Base-by-base conservation (phyloP, 2,113 vertebrate genomes). In the Pelusios castaneus region DNA sequence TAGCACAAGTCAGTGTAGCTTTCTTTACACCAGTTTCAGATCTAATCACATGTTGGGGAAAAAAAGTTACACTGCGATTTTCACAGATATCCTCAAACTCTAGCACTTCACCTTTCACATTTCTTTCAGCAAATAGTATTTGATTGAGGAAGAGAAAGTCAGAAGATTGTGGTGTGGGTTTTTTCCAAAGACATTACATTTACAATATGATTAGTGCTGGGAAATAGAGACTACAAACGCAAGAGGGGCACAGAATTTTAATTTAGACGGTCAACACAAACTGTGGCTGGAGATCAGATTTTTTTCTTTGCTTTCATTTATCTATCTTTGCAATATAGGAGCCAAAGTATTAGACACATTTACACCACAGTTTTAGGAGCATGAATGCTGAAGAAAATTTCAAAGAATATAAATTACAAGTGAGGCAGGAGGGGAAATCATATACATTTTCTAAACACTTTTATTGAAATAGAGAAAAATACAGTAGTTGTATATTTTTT, bases 401-500 rank as follows among this genome's bases (percentile, higher is more conserved):
- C 79, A 96, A 96, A 92, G 85, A 95, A 94, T 97, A 98, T 98
- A 98, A 98, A 98, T 98, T 98, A 98, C 92, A 97, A 94, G 96
- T 82, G 90, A 95, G 63, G 92, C 90, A 95, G 82, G 92, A 82
- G 55, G 73, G 79, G 76, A 92, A 54, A 92, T 94, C 94, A 97
- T 98, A 98, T 78, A 97, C 96, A 97, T 96, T 96, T 97, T 97
- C 97, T 98, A 98, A 97, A 96, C 93, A 93, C 92, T 94, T 97
- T 96, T 97, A 98, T 97, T 97, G 96, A 97, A 95, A 95, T 85
- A 97, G 97, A 98, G 96, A 97, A 98, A 97, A 98, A 98, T 96
- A 93, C 95, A 98, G 97, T 98, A 97, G 96, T 96, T 96, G 95
- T 88, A 96, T 97, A 96, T 97, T 92, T n/a, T 97, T 96, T 97